phyloP scores from a whole-genome alignment of 2,113 vertebrate genomes.

The Phrynosoma blainvillii region DNA sequence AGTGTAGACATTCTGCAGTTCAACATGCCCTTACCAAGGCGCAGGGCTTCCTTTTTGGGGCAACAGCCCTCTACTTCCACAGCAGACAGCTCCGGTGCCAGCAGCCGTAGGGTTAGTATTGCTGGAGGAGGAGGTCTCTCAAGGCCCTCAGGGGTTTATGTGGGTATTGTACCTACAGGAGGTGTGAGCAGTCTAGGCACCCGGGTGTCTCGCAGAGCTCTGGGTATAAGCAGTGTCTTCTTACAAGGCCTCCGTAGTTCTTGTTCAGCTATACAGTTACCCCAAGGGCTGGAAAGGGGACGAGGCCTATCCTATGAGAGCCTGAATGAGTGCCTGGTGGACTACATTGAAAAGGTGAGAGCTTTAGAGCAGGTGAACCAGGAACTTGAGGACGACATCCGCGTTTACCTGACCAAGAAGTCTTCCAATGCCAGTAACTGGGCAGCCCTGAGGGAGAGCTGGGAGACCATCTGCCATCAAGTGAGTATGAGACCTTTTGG shows the following conservation, averaged over 20 bases:
- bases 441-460: constrained; percentile 80
- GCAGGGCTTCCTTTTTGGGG: constrained; percentile 84
- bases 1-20: constrained; percentile 46
- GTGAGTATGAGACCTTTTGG: constrained; percentile 65
- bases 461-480: constrained; percentile 90
- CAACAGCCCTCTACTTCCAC: constrained; percentile 68
- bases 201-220: constrained; percentile 87
- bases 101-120: constrained; percentile 67
- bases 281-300: constrained; percentile 74
- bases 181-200: constrained; percentile 80
- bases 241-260: constrained; percentile 89
- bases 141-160: constrained; percentile 79
- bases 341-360: constrained; percentile 91
- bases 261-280: constrained; percentile 68
- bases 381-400: constrained; percentile 90
- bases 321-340: constrained; percentile 86
- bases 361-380: constrained; percentile 89
- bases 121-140: constrained; percentile 44
- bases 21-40: constrained; percentile 87
- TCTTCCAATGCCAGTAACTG: constrained; percentile 79
- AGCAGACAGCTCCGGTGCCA: constrained; percentile 71
- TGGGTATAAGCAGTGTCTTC: constrained; percentile 95
- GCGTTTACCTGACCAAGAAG: constrained; percentile 86
- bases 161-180: constrained; percentile 76
- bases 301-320: constrained; percentile 67